Conservation (phyloP, 2,113 vertebrate species). For the Psettodes erumei region DNA sequence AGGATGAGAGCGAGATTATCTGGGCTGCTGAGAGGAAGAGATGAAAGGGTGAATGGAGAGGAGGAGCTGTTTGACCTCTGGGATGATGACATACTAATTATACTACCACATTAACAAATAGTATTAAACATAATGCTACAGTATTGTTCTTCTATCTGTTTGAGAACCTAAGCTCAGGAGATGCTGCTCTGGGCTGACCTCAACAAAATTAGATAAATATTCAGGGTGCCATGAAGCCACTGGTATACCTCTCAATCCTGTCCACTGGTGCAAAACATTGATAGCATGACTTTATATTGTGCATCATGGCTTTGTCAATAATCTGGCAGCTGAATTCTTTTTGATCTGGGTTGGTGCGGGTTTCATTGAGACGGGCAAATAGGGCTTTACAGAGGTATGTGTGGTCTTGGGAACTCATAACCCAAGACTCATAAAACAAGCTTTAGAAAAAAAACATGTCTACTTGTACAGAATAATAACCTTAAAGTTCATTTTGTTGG, state of each 20-base stretch:
- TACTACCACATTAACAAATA: background rate
- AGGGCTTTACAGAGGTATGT: conserved; percentile 67
- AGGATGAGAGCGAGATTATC: conserved; percentile 70
- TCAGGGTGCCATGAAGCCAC: background rate
- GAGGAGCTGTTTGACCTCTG: conserved; percentile 65
- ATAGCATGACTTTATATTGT: conserved; percentile 6
- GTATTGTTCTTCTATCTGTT: background rate
- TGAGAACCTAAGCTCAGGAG: background rate
- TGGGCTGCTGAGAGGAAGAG: conserved; percentile 61
- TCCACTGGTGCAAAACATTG: background rate
- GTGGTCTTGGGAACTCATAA: conserved; percentile 71
- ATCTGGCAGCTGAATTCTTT: conserved; percentile 29
- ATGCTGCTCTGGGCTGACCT: background rate
- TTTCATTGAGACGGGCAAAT: conserved; percentile 58
- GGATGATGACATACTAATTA: conserved; percentile 20
- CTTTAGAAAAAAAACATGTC: conserved; percentile 47
- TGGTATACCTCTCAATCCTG: background rate
- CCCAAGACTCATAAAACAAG: conserved; percentile 59
- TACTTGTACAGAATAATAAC: conserved; percentile 14
- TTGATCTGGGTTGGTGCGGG: conserved; percentile 39
- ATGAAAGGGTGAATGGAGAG: conserved; percentile 63
- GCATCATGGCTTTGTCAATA: conserved; percentile 37
- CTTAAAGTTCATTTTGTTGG: conserved; percentile 42
- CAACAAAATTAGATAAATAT: background rate
- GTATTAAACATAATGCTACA: background rate